phyloP scores from a whole-genome alignment of 2,888 invertebrate species.

The Idaea dimidiata region DNA sequence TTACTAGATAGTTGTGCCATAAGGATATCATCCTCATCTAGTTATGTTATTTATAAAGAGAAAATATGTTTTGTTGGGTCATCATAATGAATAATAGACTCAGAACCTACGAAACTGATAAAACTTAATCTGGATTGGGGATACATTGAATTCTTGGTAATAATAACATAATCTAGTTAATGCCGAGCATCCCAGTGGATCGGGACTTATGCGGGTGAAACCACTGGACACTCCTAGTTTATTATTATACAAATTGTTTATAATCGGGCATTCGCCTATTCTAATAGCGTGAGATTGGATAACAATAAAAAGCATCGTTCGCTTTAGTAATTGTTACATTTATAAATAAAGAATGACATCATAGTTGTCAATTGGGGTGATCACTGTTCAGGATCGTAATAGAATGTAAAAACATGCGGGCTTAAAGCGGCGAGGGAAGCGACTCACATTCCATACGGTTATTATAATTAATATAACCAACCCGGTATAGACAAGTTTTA shows the following conservation, averaged over 20 bases:
- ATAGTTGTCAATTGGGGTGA: neutral
- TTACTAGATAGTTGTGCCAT: no score
- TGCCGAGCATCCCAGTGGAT: no score
- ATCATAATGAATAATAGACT: no score
- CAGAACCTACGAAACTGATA: no score
- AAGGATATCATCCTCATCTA: no score
- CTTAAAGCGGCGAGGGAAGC: slow-evolving; percentile 21
- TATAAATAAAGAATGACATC: slow-evolving; percentile 5
- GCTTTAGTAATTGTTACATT: neutral
- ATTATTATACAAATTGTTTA: neutral
- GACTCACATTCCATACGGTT: slow-evolving; percentile 26
- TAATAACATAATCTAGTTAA: no score
- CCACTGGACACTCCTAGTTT: no score
- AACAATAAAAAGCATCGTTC: slow-evolving; percentile 1
- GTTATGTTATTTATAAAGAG: no score
- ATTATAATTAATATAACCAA: slow-evolving; percentile 31
- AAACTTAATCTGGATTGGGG: no score
- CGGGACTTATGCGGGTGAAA: no score
- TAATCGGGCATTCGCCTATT: neutral
- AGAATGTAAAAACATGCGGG: slow-evolving; percentile 23
- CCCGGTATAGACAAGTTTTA: slow-evolving; percentile 16
- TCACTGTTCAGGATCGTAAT: neutral
- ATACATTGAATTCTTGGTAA: no score
- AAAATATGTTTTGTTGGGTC: no score
- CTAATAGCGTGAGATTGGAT: neutral